Evolutionary conservation across 2,113 vertebrate genomes (phyloP).

Genomic region (Aplodontia rufa): DNA sequence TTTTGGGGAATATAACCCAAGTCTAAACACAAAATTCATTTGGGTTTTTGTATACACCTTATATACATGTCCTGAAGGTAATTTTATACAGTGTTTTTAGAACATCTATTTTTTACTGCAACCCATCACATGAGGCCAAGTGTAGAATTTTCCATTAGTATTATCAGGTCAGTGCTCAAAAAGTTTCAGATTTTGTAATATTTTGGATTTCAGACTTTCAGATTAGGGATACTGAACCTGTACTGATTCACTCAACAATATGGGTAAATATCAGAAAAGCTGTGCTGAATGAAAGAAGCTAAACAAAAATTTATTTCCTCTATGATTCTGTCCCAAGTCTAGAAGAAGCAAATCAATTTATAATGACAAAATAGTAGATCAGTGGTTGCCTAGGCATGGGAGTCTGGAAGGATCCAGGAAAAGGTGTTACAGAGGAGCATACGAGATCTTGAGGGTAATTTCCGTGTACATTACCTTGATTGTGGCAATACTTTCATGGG

Average conservation of each 20-base stretch:
- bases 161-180: not conserved
- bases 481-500: constrained; percentile 6
- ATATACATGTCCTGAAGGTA: not conserved
- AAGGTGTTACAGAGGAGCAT: not conserved
- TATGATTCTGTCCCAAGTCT: constrained; percentile 14
- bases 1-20: not conserved
- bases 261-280: constrained; percentile 30
- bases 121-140: not conserved
- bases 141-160: not conserved
- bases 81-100: not conserved
- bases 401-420: not conserved
- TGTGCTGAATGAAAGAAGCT: constrained; percentile 41
- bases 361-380: constrained; percentile 16
- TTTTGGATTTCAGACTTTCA: not conserved
- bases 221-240: not conserved
- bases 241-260: not conserved
- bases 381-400: not conserved
- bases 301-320: not conserved
- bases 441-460: not conserved
- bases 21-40: not conserved
- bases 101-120: not conserved
- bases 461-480: not conserved
- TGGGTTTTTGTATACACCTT: not conserved
- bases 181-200: not conserved
- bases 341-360: not conserved